Percentiles rank a stretch among this genome's conserved stretches.
Conservation (phyloP, 2,797 vertebrate genomes). For the Poeciliopsis paucimaculata region DNA sequence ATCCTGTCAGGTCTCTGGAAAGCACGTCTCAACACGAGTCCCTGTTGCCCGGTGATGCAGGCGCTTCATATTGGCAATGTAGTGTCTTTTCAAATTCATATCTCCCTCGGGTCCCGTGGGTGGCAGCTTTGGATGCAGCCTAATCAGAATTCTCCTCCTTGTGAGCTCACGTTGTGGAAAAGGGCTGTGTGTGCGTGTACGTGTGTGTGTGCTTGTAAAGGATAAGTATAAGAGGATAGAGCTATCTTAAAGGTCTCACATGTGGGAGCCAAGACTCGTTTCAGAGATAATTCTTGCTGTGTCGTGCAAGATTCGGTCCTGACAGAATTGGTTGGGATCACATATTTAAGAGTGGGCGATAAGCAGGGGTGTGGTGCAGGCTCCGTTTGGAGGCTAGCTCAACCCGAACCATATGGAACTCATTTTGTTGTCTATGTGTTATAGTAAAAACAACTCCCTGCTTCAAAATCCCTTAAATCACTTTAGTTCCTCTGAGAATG, state of each 20-base stretch:
- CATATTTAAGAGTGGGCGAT: slow-evolving; percentile 36
- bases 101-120: slow-evolving; percentile 67
- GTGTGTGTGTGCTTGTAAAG: slow-evolving; percentile 31
- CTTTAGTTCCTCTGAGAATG: slow-evolving; percentile 20
- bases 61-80: slow-evolving; percentile 51
- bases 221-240: slow-evolving; percentile 73
- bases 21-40: slow-evolving; percentile 57
- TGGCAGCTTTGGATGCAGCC: slow-evolving; percentile 70
- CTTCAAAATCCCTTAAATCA: slow-evolving; percentile 34
- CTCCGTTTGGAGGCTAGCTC: slow-evolving; percentile 13
- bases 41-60: slow-evolving; percentile 59
- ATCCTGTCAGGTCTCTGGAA: slow-evolving; percentile 54
- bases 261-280: slow-evolving; percentile 60
- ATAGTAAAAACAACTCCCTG: slow-evolving; percentile 34
- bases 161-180: slow-evolving; percentile 41
- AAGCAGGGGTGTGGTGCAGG: slow-evolving; percentile 36
- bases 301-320: slow-evolving; percentile 50
- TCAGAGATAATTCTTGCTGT: slow-evolving; percentile 68
- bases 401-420: slow-evolving; percentile 44
- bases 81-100: slow-evolving; percentile 72
- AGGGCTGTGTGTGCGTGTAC: slow-evolving; percentile 5
- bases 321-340: slow-evolving; percentile 52
- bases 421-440: slow-evolving; percentile 5
- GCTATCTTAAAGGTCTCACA: slow-evolving; percentile 71
- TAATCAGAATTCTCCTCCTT: slow-evolving; percentile 68